Percentiles rank a stretch among this genome's conserved stretches.
These are phyloP conservation scores for Strix occidentalis DNA, from an alignment of 2,797 vertebrate species.

Conservation along the genomic window DNA sequence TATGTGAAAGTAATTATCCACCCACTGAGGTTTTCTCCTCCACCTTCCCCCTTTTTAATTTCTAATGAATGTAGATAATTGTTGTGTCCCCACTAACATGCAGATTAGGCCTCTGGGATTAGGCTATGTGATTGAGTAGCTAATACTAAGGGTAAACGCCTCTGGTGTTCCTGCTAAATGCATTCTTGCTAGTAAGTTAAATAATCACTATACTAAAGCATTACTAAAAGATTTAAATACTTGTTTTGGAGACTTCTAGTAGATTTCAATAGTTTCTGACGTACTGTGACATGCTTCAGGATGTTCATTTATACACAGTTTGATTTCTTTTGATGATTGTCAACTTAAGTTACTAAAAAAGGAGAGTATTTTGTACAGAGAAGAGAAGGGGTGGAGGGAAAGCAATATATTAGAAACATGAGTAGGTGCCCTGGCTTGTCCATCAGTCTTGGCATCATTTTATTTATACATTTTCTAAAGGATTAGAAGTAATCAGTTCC, in stretches of 20 bases:
- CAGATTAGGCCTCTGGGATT: constrained; percentile 71
- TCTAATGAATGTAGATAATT: constrained; percentile 71
- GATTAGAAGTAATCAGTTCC: constrained; percentile 77
- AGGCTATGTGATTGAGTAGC: constrained; percentile 57
- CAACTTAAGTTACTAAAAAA: constrained; percentile 73
- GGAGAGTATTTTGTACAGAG: constrained; percentile 65
- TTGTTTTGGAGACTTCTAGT: constrained; percentile 51
- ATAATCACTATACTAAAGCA: constrained; percentile 54
- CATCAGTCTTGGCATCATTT: constrained; percentile 72
- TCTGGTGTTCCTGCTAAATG: constrained; percentile 58
- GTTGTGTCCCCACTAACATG: constrained; percentile 59
- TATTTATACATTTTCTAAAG: constrained; percentile 74
- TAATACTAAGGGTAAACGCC: constrained; percentile 74
- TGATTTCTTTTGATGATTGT: constrained; percentile 78
- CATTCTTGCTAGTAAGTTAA: constrained; percentile 69
- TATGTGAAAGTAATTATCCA: constrained; percentile 72
- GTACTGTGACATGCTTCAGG: constrained; percentile 65
- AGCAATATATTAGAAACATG: constrained; percentile 72
- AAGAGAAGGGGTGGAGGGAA: neutral
- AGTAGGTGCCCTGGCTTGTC: constrained; percentile 72
- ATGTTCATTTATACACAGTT: constrained; percentile 64
- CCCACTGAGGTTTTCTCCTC: constrained; percentile 57
- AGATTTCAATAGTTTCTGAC: constrained; percentile 72
- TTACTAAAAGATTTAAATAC: constrained; percentile 65
- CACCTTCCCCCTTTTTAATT: constrained; percentile 42